A percentile compares a stretch with the other conserved stretches of the same genome.
Evolutionary conservation across 2,113 vertebrate genomes (phyloP).

Genomic region (Hemicordylus capensis): DNA sequence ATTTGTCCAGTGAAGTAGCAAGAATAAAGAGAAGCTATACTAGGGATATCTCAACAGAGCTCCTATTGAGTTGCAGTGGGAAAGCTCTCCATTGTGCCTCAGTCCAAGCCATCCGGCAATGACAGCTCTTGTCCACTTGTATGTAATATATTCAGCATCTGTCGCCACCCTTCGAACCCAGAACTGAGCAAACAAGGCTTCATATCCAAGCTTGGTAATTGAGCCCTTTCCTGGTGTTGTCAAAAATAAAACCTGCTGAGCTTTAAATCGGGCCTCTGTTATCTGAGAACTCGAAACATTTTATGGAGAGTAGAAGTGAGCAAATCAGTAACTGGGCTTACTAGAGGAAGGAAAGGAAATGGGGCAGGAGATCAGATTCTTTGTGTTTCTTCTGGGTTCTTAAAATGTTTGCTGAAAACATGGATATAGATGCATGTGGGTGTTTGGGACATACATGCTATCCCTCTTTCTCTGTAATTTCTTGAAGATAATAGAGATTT

Average conservation of each 20-base stretch:
- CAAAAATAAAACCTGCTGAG: conserved; percentile 79
- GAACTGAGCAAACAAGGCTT: conserved; percentile 37
- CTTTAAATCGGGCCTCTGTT: conserved; percentile 52
- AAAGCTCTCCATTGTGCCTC: conserved; percentile 31
- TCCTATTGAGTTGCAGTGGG: not conserved
- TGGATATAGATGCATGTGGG: not conserved
- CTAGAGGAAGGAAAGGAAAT: not conserved
- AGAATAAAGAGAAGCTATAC: conserved; percentile 19
- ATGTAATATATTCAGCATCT: conserved; percentile 60
- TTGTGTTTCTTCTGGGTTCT: not conserved
- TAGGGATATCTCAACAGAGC: not conserved
- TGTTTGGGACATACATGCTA: not conserved
- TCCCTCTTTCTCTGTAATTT: not conserved
- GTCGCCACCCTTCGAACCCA: conserved; percentile 41
- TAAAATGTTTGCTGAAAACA: not conserved
- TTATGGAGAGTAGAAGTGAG: conserved; percentile 33
- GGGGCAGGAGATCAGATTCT: not conserved
- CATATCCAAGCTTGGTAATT: conserved; percentile 62
- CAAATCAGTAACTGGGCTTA: not conserved
- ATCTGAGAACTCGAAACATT: conserved; percentile 59
- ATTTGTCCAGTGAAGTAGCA: not conserved
- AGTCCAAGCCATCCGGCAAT: conserved; percentile 9
- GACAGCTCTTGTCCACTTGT: conserved; percentile 48
- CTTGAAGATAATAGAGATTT: not conserved
- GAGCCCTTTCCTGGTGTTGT: conserved; percentile 41